phyloP scores from a whole-genome alignment of 2,113 vertebrate genomes.

The Sterna hirundo region DNA sequence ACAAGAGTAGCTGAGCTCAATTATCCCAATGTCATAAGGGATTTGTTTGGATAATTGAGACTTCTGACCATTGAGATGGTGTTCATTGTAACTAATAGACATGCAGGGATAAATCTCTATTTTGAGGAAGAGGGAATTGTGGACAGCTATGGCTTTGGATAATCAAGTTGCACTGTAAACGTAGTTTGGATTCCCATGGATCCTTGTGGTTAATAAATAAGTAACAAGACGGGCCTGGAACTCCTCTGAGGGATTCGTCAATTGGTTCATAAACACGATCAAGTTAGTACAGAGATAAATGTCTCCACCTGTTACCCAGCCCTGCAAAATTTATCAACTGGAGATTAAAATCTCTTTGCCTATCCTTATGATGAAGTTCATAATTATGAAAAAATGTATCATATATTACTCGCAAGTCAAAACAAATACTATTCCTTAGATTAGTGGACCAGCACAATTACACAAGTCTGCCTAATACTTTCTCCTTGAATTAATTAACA shows the following conservation, averaged over 20 bases:
- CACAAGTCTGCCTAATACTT: constrained; percentile 14
- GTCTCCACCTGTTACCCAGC: constrained; percentile 28
- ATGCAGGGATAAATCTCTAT: constrained; percentile 3
- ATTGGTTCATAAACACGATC: neutral
- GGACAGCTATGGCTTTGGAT: neutral
- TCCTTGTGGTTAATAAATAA: constrained; percentile 38
- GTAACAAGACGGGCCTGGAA: neutral
- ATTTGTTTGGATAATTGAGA: constrained; percentile 63
- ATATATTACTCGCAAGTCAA: constrained; percentile 56
- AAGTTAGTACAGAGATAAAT: constrained; percentile 34
- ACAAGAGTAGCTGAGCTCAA: constrained; percentile 53
- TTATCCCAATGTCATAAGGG: constrained; percentile 44
- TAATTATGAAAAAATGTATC: constrained; percentile 62
- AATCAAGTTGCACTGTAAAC: neutral
- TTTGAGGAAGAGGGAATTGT: constrained; percentile 21
- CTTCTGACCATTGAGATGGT: constrained; percentile 49
- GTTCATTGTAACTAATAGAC: constrained; percentile 51
- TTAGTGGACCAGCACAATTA: constrained; percentile 51
- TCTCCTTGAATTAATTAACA: constrained; percentile 23
- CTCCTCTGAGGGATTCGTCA: neutral
- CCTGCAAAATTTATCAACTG: constrained; percentile 55
- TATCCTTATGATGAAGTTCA: constrained; percentile 54
- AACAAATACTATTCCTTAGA: constrained; percentile 53
- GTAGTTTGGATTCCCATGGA: neutral
- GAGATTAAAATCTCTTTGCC: constrained; percentile 58